Conservation (phyloP, 1,140 invertebrate species). For the Frieseomelitta varia region DNA sequence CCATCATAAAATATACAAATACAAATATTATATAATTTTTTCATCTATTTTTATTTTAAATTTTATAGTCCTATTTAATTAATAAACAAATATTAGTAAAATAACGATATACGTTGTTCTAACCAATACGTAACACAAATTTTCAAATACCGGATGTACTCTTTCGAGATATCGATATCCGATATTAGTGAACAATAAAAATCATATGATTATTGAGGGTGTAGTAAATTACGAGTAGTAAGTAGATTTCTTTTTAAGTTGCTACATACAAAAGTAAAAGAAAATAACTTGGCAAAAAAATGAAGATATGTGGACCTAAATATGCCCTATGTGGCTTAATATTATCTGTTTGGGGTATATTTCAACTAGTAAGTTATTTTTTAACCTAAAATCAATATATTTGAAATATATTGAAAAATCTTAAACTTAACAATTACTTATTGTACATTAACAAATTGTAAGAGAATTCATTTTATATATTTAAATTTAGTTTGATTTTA, state of each 20-base stretch:
- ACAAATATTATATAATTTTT: neutral
- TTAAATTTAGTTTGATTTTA: conserved; percentile 1
- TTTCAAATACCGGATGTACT: conserved; percentile 32
- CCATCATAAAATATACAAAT: neutral
- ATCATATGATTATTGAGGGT: conserved; percentile 65
- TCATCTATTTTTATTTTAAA: neutral
- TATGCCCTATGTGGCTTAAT: conserved; percentile 94
- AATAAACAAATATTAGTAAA: neutral
- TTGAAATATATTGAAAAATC: neutral
- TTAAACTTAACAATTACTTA: neutral
- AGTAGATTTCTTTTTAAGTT: conserved; percentile 16
- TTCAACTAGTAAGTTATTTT: conserved; percentile 89
- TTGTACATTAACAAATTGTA: neutral
- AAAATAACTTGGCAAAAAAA: conserved; percentile 74
- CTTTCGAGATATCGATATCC: conserved; percentile 49
- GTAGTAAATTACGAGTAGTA: conserved; percentile 34
- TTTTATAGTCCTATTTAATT: neutral
- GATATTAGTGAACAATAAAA: conserved; percentile 17
- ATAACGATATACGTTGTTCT: neutral
- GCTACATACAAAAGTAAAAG: neutral
- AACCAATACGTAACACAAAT: neutral
- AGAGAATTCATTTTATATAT: neutral
- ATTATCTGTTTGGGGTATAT: conserved; percentile 94
- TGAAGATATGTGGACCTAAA: conserved; percentile 95
- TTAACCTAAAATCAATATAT: conserved; percentile 1